Conservation (phyloP, 1,140 invertebrate species). For the Drosophila parvula region DNA sequence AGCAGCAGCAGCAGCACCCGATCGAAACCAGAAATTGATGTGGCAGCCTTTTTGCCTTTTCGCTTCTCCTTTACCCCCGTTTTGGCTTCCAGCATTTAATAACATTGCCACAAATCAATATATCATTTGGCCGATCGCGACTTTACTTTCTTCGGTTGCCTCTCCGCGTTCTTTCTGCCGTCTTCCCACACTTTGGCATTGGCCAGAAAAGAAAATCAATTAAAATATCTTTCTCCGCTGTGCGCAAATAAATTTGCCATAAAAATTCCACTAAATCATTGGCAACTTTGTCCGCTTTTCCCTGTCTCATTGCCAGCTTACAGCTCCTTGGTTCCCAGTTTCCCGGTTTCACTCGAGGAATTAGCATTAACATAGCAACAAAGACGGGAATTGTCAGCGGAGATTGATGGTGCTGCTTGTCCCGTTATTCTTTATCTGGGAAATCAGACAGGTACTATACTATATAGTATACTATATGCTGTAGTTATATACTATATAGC, state of each 20-base stretch:
- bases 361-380: slow-evolving; percentile 47
- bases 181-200: slow-evolving; percentile 73
- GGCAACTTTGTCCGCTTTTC: slow-evolving; percentile 67
- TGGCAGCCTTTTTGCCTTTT: slow-evolving; percentile 64
- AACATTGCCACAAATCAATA: slow-evolving; percentile 79
- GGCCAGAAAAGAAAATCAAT: slow-evolving; percentile 70
- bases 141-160: slow-evolving; percentile 64
- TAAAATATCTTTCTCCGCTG: slow-evolving; percentile 73
- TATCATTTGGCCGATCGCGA: slow-evolving; percentile 67
- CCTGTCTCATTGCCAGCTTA: slow-evolving; percentile 11
- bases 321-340: slow-evolving; percentile 17
- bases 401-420: slow-evolving; percentile 41
- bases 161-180: slow-evolving; percentile 27
- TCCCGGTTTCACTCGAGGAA: slow-evolving; percentile 42
- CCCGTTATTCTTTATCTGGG: slow-evolving; percentile 34
- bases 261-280: slow-evolving; percentile 82
- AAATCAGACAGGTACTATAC: slow-evolving; percentile 1
- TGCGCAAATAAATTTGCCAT: slow-evolving; percentile 78
- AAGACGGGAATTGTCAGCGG: slow-evolving; percentile 46
- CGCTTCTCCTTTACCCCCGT: slow-evolving; percentile 33
- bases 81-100: slow-evolving; percentile 70
- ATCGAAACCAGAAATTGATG: slow-evolving; percentile 77
- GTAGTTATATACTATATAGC: too few relatives aligned
- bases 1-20: slow-evolving; percentile 13
- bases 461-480: neutral